A percentile compares a stretch with the other conserved stretches of the same genome.
Conservation (phyloP, 2,888 invertebrate genomes). For the Conistra vaccinii region DNA sequence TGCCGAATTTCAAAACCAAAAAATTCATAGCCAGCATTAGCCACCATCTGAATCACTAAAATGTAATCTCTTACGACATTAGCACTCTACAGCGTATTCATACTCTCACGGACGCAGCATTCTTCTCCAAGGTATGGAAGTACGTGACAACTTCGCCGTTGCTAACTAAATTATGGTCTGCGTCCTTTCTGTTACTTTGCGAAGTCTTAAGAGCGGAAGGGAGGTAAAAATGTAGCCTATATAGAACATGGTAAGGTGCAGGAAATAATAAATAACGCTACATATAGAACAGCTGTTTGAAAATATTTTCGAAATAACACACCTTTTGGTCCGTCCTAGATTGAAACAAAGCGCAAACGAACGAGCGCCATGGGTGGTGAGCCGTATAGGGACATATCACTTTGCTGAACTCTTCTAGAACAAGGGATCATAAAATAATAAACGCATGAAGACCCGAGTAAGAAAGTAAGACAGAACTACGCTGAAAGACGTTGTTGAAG, state of each 20-base stretch:
- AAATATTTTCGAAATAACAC: background rate
- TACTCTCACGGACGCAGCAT: conserved; percentile 50
- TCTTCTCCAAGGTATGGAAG: conserved; percentile 69
- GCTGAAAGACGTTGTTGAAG: conserved; percentile 19
- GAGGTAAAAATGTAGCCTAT: conserved; percentile 51
- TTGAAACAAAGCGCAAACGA: background rate
- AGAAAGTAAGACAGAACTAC: conserved; percentile 10
- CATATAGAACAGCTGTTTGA: background rate
- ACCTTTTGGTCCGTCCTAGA: background rate
- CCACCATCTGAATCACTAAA: background rate
- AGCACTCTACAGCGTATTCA: conserved; percentile 23
- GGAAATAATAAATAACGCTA: conserved; percentile 25
- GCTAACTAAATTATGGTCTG: conserved; percentile 74
- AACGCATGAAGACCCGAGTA: conserved; percentile 1
- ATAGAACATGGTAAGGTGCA: background rate
- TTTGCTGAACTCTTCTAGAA: background rate
- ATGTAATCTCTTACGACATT: background rate
- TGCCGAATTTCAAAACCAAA: background rate
- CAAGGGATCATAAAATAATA: conserved; percentile 10
- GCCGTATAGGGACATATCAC: background rate
- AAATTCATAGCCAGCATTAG: background rate
- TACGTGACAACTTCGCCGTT: conserved; percentile 72
- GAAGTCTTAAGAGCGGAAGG: conserved; percentile 36
- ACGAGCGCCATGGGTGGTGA: background rate
- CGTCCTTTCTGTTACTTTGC: conserved; percentile 62